These are phyloP conservation scores for Cheilosia vulpina DNA, from an alignment of 2,888 invertebrate genomes.

Conservation along the genomic window DNA sequence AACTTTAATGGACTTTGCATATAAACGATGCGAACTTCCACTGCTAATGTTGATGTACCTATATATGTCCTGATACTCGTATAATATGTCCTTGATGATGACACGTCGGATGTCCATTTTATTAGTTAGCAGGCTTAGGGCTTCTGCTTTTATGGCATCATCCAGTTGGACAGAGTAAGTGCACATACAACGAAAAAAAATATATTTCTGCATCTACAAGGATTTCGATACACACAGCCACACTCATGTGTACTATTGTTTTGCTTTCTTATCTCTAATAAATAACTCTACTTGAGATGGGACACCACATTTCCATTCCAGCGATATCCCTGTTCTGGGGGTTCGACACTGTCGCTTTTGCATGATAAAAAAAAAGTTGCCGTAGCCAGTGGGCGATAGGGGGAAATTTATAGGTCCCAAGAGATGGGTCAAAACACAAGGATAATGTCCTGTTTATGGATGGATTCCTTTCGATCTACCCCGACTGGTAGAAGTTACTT, in stretches of 20 bases:
- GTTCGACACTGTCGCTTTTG: slow-evolving; percentile 43
- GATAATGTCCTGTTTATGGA: slow-evolving; percentile 77
- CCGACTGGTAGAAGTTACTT: slow-evolving; percentile 48
- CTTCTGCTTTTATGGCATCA: slow-evolving; percentile 19
- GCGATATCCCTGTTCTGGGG: slow-evolving; percentile 50
- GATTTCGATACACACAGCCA: slow-evolving; percentile 24
- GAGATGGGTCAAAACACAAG: slow-evolving; percentile 78
- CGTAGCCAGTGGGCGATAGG: slow-evolving; percentile 74
- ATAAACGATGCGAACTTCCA: slow-evolving; percentile 49
- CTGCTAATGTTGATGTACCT: slow-evolving; percentile 24
- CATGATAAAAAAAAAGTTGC: slow-evolving; percentile 58
- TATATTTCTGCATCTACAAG: slow-evolving; percentile 54
- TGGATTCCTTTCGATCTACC: slow-evolving; percentile 63
- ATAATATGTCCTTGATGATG: slow-evolving; percentile 40
- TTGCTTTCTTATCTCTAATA: slow-evolving; percentile 58
- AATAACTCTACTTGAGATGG: slow-evolving; percentile 66
- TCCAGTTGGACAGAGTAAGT: neutral
- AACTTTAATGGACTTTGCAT: slow-evolving; percentile 78
- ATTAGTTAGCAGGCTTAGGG: slow-evolving; percentile 20
- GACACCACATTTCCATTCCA: slow-evolving; percentile 36
- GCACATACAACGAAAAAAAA: neutral
- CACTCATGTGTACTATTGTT: slow-evolving; percentile 32
- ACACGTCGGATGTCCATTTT: slow-evolving; percentile 69
- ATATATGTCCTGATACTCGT: neutral
- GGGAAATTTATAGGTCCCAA: slow-evolving; percentile 83